A percentile compares a stretch with the other conserved stretches of the same genome.
Evolutionary conservation across 2,113 vertebrate species (phyloP).

Genomic region (Apeltes quadracus): DNA sequence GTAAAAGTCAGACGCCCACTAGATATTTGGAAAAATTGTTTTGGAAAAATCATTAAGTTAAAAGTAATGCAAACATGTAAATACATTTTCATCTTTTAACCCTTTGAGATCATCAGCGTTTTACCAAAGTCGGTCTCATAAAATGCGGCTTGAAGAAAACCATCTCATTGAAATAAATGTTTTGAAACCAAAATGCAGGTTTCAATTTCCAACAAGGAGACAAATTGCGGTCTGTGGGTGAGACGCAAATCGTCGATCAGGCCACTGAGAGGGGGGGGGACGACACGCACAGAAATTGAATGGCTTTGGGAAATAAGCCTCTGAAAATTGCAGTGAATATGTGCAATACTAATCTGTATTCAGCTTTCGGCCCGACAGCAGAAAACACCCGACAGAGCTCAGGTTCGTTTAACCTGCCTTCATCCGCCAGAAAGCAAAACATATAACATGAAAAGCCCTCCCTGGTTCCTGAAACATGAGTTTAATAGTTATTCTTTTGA

Average conservation of each 20-base stretch:
- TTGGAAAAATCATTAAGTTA: constrained; percentile 9
- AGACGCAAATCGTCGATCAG: constrained; percentile 13
- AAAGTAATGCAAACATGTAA: constrained; percentile 20
- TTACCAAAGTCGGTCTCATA: constrained; percentile 24
- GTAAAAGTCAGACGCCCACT: not conserved
- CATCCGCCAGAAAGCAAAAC: constrained; percentile 7
- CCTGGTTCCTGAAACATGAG: constrained; percentile 30
- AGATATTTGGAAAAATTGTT: not conserved
- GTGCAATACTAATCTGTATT: constrained; percentile 40
- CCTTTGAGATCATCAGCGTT: constrained; percentile 6
- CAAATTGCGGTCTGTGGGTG: constrained; percentile 2
- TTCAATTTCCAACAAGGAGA: constrained; percentile 12
- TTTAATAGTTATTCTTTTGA: constrained; percentile 68
- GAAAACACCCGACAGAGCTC: constrained; percentile 43
- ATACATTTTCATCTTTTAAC: not conserved
- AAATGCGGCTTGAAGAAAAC: no score
- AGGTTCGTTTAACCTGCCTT: constrained; percentile 58
- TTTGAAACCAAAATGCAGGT: not conserved
- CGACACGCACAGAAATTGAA: constrained; percentile 34
- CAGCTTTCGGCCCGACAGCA: constrained; percentile 28
- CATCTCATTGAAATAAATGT: not conserved
- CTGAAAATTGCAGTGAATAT: constrained; percentile 35
- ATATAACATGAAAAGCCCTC: constrained; percentile 15
- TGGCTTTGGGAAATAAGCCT: constrained; percentile 49
- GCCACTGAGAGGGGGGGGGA: constrained; percentile 32